phyloP scores from a whole-genome alignment of 2,888 invertebrate species.

The Drosophila paramelanica region DNA sequence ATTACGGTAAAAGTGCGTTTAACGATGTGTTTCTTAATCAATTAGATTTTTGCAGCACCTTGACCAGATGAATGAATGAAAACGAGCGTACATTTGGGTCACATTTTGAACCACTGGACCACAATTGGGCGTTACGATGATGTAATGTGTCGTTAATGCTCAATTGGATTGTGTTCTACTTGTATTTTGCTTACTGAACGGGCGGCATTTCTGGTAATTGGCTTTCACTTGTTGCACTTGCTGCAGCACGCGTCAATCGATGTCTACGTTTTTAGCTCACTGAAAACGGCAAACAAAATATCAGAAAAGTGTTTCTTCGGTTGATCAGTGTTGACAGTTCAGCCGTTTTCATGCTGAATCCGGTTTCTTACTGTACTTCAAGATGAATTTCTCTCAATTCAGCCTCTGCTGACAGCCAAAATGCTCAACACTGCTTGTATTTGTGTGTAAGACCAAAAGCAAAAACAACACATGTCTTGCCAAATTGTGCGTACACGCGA shows the following conservation, averaged over 20 bases:
- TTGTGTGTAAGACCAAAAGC: conserved; percentile 34
- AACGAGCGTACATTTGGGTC: conserved; percentile 36
- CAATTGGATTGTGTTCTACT: conserved; percentile 37
- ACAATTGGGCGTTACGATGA: conserved; percentile 48
- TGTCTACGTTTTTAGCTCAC: conserved; percentile 54
- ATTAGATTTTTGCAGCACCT: conserved; percentile 18
- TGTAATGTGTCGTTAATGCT: conserved; percentile 51
- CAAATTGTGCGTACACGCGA: conserved; percentile 54
- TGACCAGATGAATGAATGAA: conserved; percentile 26
- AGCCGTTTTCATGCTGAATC: conserved; percentile 46
- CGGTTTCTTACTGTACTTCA: conserved; percentile 40
- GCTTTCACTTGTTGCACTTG: conserved; percentile 76
- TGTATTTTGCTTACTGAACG: conserved; percentile 68
- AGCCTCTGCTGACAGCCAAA: conserved; percentile 21
- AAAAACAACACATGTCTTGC: conserved; percentile 57
- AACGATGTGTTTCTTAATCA: conserved; percentile 19
- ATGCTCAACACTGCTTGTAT: conserved; percentile 30
- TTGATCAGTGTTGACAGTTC: conserved; percentile 25
- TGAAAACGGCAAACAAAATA: conserved; percentile 69
- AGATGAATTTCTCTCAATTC: conserved; percentile 27
- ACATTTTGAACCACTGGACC: conserved; percentile 24
- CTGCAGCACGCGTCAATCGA: conserved; percentile 54
- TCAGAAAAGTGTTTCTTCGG: conserved; percentile 49
- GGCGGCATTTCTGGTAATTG: conserved; percentile 68
- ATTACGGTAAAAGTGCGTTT: conserved; percentile 20